These are phyloP conservation scores for Wiebesia pumilae DNA, from an alignment of 1,140 invertebrate species.

Conservation along the genomic window DNA sequence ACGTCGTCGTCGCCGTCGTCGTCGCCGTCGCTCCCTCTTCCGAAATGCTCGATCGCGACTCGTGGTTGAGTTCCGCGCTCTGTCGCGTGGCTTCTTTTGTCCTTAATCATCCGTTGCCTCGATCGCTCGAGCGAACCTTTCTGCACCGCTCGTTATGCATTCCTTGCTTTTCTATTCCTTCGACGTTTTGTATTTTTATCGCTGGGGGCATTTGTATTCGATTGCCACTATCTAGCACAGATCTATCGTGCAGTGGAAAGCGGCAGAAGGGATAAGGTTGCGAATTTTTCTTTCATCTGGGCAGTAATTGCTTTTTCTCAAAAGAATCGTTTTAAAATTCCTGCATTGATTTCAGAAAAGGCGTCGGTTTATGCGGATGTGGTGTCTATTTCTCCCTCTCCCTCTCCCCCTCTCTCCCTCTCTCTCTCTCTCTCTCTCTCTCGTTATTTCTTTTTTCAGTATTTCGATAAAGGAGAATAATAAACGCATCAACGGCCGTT, in stretches of 20 bases:
- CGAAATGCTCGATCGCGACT: background rate
- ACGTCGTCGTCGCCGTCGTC: background rate
- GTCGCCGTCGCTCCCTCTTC: background rate
- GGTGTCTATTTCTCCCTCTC: no score
- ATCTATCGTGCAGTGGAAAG: no score
- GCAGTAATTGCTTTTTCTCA: no score
- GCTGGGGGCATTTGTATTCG: background rate
- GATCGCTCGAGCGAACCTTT: background rate
- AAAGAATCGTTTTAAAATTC: no score
- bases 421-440: no score
- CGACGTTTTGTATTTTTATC: background rate
- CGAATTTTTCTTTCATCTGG: background rate
- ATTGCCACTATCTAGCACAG: background rate
- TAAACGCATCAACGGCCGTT: no score
- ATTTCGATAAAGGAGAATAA: no score
- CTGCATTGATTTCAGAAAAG: no score
- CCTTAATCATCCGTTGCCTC: background rate
- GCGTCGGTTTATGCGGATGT: no score
- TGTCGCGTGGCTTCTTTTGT: no score
- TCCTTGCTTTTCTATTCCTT: conserved; percentile 1
- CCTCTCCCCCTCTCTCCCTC: no score
- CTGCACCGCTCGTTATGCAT: background rate
- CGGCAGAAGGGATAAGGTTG: background rate
- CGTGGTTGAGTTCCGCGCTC: background rate
- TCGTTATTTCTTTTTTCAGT: no score